Evolutionary conservation across 2,888 invertebrate species (phyloP), one percentile per base, ranked within the genome.

Genomic region (Pristionchus mayeri): DNA sequence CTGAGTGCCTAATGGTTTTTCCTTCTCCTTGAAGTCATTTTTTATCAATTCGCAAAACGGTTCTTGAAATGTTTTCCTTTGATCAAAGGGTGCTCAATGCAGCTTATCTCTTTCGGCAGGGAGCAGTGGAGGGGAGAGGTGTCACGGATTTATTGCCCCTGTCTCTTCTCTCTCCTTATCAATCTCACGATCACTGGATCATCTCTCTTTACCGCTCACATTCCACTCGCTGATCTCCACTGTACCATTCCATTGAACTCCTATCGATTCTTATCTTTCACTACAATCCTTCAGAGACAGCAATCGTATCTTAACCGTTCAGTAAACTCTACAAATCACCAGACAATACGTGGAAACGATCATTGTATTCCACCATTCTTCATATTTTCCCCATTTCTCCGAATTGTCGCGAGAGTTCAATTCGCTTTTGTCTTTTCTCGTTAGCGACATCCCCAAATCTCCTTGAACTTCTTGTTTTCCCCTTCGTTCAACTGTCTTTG

Each of bases 111-210:
- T 44, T 6, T 7, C 24, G 11, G 44, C 40, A 44, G 71, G n/a
- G 9, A 71, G 71, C 24, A 0, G 63, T 37, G 37, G 24, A 9
- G 37, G 6, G 63, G 11, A 24, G 40, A 71, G 44, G 71, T 71
- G 71, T 40, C 40, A 71, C n/a, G 71, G 71, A 44, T 71, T 71
- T 71, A 71, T 44, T 71, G 24, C 37, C 37, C 7, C 71, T 44
- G 9, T 71, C 40, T 3, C 71, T 71, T n/a, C 40, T 9, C 44
- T 71, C 18, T n/a, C 30, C 71, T 44, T 71, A 40, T 71, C 40
- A 71, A 44, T 44, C 71, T 71, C 71, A 71, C 71, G 71, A 71
- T 71, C 71, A 71, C 71, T 44, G 71, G 71, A 71, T 71, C 71
- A 71, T 71, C 40, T 71, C 71, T 18, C 18, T n/a, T n/a, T n/a